Conservation (phyloP, 1,140 invertebrate genomes). For the Eciton burchellii region DNA sequence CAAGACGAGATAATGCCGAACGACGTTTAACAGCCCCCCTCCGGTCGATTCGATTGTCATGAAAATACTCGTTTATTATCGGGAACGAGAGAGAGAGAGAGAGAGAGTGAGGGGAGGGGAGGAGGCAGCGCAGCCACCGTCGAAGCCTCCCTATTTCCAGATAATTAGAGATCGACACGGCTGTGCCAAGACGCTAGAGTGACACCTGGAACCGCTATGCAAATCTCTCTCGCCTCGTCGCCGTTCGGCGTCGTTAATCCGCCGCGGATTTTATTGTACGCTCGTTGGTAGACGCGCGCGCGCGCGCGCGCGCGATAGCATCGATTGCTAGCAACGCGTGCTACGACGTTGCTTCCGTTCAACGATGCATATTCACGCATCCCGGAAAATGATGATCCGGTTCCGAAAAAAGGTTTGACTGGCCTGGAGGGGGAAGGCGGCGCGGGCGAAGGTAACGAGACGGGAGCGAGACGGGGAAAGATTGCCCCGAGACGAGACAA, state of each 20-base stretch:
- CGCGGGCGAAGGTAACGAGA: slow-evolving; percentile 21
- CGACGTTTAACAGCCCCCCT: not conserved
- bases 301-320: too few species aligned
- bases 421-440: not conserved
- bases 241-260: too few species aligned
- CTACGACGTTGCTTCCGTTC: not conserved
- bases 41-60: slow-evolving; percentile 78
- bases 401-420: slow-evolving; percentile 14
- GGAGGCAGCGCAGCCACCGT: not conserved
- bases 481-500: slow-evolving; percentile 81
- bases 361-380: not conserved
- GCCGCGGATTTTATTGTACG: too few species aligned
- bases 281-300: too few species aligned
- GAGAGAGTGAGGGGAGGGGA: not conserved
- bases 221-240: slow-evolving; percentile 41
- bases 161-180: slow-evolving; percentile 73
- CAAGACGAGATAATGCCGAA: slow-evolving; percentile 67
- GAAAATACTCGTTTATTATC: slow-evolving; percentile 80
- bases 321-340: too few species aligned
- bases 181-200: slow-evolving; percentile 24
- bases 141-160: slow-evolving; percentile 57
- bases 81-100: slow-evolving; percentile 14
- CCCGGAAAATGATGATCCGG: slow-evolving; percentile 33
- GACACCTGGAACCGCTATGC: slow-evolving; percentile 67
- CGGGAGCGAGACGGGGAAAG: slow-evolving; percentile 67